Conservation (phyloP, 2,888 invertebrate species). For the Zaprionus bogoriensis region DNA sequence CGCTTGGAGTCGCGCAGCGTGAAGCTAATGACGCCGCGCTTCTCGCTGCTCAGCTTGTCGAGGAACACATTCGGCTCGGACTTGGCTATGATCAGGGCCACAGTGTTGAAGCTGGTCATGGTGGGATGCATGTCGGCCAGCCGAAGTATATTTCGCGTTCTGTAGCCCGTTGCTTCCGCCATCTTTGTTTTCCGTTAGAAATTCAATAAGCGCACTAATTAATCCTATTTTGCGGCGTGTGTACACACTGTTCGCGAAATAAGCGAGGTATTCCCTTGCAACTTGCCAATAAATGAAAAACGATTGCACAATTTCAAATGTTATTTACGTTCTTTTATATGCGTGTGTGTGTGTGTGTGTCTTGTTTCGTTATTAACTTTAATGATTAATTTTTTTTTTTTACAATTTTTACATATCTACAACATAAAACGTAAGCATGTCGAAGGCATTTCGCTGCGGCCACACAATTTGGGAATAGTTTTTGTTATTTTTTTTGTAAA, state of each 20-base stretch:
- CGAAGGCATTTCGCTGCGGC: conserved; percentile 20
- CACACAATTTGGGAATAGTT: conserved; percentile 43
- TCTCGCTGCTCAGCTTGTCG: conserved; percentile 81
- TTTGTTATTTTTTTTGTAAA: neutral
- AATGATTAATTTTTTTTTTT: conserved; percentile 30
- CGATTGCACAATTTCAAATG: conserved; percentile 8
- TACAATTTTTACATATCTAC: conserved; percentile 75
- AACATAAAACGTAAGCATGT: conserved; percentile 60
- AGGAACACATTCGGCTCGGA: conserved; percentile 84
- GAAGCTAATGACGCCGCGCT: conserved; percentile 89
- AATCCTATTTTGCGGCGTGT: neutral
- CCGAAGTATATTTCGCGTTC: neutral
- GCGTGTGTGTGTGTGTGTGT: conserved; percentile 7
- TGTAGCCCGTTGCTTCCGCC: conserved; percentile 15
- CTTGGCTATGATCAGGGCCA: conserved; percentile 86
- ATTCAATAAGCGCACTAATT: neutral
- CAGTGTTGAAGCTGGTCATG: conserved; percentile 82
- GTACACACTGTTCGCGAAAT: conserved; percentile 1
- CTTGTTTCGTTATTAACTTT: conserved; percentile 30
- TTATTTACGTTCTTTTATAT: conserved; percentile 40
- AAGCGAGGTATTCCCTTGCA: too few species aligned
- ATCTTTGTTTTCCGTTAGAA: conserved; percentile 21
- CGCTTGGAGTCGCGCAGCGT: conserved; percentile 89
- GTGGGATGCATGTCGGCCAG: conserved; percentile 54
- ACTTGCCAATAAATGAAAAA: neutral